Percentiles rank a stretch among this genome's conserved stretches.
Conservation (phyloP, 2,888 invertebrate genomes). For the Anoplius nigerrimus region DNA sequence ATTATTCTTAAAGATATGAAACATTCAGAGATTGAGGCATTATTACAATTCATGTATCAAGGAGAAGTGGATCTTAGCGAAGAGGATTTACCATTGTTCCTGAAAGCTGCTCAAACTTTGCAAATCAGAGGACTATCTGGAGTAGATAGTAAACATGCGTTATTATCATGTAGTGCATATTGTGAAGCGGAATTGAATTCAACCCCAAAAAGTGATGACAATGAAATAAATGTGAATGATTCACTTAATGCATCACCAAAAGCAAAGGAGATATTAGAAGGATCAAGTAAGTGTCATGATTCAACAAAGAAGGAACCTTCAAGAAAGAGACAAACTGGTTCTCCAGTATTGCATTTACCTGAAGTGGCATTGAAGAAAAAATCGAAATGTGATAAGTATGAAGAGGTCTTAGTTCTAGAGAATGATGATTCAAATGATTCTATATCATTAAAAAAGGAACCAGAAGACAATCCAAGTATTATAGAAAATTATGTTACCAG, state of each 20-base stretch:
- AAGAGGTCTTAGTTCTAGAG: constrained; percentile 18
- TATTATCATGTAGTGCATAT: background rate
- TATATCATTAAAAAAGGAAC: constrained; percentile 25
- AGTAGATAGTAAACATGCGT: constrained; percentile 21
- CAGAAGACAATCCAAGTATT: constrained; percentile 17
- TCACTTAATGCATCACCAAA: constrained; percentile 8
- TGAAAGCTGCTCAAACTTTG: constrained; percentile 62
- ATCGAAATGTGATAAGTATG: constrained; percentile 16
- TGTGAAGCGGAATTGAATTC: too few relatives aligned
- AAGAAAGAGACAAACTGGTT: constrained; percentile 24
- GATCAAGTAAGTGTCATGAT: constrained; percentile 21
- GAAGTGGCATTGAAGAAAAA: constrained; percentile 10
- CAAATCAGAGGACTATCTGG: constrained; percentile 60
- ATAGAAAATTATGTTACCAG: constrained; percentile 20
- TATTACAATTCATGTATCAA: constrained; percentile 65
- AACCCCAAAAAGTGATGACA: background rate
- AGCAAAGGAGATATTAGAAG: constrained; percentile 17
- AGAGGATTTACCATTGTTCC: constrained; percentile 60
- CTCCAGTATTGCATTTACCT: constrained; percentile 1
- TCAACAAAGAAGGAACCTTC: constrained; percentile 27
- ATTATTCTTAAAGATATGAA: constrained; percentile 64
- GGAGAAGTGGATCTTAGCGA: constrained; percentile 63
- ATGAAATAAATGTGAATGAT: constrained; percentile 9
- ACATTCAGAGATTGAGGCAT: constrained; percentile 52
- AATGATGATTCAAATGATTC: constrained; percentile 30